Conservation (phyloP, 2,888 invertebrate species). For the Criorhina ranunculi region DNA sequence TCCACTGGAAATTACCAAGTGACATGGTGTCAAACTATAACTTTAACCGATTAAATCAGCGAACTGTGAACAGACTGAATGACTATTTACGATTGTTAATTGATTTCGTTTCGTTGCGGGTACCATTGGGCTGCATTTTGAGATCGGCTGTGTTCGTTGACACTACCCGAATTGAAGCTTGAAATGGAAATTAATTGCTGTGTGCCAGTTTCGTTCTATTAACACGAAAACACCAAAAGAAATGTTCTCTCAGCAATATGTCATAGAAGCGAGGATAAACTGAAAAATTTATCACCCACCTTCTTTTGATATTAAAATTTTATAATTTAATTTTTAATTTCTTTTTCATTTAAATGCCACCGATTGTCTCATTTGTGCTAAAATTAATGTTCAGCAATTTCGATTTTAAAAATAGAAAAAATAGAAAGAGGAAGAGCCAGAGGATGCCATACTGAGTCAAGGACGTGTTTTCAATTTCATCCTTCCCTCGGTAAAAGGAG, state of each 20-base stretch:
- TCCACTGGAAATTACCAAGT: constrained; percentile 31
- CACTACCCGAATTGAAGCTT: constrained; percentile 11
- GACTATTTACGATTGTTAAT: constrained; percentile 37
- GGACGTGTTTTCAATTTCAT: constrained; percentile 40
- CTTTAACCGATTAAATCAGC: constrained; percentile 39
- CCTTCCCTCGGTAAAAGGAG: background rate
- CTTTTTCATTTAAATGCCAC: constrained; percentile 33
- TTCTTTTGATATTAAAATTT: constrained; percentile 30
- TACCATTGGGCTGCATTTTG: background rate
- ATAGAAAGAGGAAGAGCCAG: constrained; percentile 15
- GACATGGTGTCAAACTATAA: constrained; percentile 27
- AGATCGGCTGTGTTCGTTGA: background rate
- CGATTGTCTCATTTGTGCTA: constrained; percentile 22
- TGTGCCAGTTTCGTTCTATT: constrained; percentile 29
- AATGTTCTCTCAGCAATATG: constrained; percentile 2
- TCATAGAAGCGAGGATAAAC: background rate
- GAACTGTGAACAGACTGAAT: constrained; percentile 19
- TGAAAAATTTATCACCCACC: constrained; percentile 34
- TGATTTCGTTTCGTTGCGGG: constrained; percentile 27
- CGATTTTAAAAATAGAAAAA: constrained; percentile 44
- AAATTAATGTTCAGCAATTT: constrained; percentile 37
- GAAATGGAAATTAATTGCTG: constrained; percentile 38
- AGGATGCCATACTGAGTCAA: constrained; percentile 63
- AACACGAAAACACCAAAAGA: background rate
- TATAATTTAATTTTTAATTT: background rate